phyloP scores from a whole-genome alignment of 2,113 vertebrate species.

The Benitochromis conjunctus region DNA sequence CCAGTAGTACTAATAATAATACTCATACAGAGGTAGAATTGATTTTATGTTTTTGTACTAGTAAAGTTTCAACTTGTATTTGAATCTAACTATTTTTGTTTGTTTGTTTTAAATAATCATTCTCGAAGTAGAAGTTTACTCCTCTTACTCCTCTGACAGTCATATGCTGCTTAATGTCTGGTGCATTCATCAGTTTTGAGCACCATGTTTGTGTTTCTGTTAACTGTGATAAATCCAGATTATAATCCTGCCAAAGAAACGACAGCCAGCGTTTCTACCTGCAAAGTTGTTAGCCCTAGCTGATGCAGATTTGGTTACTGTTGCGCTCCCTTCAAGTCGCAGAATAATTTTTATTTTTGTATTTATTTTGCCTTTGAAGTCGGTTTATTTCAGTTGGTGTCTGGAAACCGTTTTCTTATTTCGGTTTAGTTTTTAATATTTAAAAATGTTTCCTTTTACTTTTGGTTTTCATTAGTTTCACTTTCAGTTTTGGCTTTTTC shows the following conservation, averaged over 20 bases:
- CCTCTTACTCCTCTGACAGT: neutral
- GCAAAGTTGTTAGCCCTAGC: neutral
- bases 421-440: neutral
- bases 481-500: neutral
- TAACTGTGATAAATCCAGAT: neutral
- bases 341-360: neutral
- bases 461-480: neutral
- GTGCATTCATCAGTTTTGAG: neutral
- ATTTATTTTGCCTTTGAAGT: neutral
- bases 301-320: neutral
- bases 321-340: neutral
- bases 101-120: neutral
- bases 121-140: neutral
- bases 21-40: neutral
- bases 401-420: rapidly evolving
- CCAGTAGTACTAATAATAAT: neutral
- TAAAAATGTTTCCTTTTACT: neutral
- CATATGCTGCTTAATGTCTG: neutral
- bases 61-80: neutral
- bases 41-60: neutral
- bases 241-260: neutral
- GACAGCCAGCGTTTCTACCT: neutral
- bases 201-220: neutral
- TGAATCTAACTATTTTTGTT: neutral
- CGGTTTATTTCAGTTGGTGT: neutral